Conservation (phyloP, 2,797 vertebrate species). For the Xyrichtys novacula region DNA sequence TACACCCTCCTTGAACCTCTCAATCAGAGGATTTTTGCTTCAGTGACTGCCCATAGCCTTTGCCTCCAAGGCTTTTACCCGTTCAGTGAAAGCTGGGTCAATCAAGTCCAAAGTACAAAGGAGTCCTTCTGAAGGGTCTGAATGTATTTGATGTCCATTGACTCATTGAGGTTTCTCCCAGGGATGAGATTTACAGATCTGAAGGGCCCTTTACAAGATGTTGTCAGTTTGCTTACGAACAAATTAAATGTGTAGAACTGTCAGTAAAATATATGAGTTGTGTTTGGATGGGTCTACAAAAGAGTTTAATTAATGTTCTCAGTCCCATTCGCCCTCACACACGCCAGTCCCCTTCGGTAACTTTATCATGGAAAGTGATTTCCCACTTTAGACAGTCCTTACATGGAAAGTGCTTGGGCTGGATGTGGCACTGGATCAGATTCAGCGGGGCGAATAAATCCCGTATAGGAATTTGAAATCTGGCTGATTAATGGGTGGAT, state of each 20-base stretch:
- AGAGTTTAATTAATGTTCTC: conserved; percentile 7
- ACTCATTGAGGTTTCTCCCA: no score
- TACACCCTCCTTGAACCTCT: no score
- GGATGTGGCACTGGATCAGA: conserved; percentile 70
- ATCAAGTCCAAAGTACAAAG: no score
- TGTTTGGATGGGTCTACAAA: background rate
- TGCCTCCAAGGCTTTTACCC: no score
- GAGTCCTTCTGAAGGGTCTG: no score
- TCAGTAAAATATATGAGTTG: background rate
- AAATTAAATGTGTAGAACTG: background rate
- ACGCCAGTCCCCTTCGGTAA: conserved; percentile 55
- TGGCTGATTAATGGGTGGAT: conserved; percentile 54
- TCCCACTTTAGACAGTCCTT: conserved; percentile 80
- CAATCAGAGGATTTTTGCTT: no score
- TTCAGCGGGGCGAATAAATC: conserved; percentile 69
- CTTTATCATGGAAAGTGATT: conserved; percentile 71
- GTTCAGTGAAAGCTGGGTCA: no score
- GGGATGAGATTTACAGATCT: no score
- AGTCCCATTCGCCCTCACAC: conserved; percentile 1
- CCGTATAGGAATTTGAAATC: conserved; percentile 55
- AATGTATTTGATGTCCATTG: no score
- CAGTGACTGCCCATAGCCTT: no score
- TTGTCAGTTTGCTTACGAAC: background rate
- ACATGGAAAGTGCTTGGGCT: conserved; percentile 79
- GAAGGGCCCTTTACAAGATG: no score